Base-by-base conservation (phyloP, 2,797 vertebrate genomes). In the Vultur gryphus region DNA sequence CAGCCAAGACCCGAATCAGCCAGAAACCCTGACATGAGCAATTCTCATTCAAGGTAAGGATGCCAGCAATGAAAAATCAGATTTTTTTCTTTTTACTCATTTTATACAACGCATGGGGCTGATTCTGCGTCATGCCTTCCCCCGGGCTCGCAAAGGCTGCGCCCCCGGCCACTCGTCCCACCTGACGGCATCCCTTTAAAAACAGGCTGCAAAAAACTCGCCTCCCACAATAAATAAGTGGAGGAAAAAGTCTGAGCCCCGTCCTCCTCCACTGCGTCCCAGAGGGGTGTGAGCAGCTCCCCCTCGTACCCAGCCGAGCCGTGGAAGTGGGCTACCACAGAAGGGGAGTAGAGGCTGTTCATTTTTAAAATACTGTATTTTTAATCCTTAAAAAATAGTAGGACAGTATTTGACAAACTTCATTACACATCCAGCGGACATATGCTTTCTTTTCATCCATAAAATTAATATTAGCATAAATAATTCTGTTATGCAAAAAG, bases 391-490 rank as follows among this genome's bases (percentile, higher is more conserved):
- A 88, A 97, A 97, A 96, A 94, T 58, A 65, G 77, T 31, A 54
- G 52, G 91, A 93, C 94, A 64, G 72, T 67, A 67, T 91, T 95
- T 91, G 57, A 86, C 75, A 77, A 41, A 91, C 83, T 33, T 44
- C 92, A 25, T 61, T 78, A 48, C 62, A n/a, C 92, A 15, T 67
- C 24, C 19, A n/a, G 69, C 23, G 35, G 73, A 43, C 90, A 12
- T 58, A 76, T 61, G 35, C 83, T 92, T 89, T 52, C 73, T 84
- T 93, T 84, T 76, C 69, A 43, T 71, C 92, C 96, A 97, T 95
- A 95, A 96, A 96, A 97, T 95, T 97, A 97, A 82, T 52, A 84
- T 95, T 84, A 97, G 97, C 97, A 98, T 97, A 98, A 98, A 97
- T 98, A 97, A 98, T 82, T 97, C 46, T n/a, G 76, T 75, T 91